A percentile compares a stretch with the other conserved stretches of the same genome.
These are phyloP conservation scores for Prenolepis imparis DNA, from an alignment of 2,888 invertebrate genomes.

Conservation along the genomic window DNA sequence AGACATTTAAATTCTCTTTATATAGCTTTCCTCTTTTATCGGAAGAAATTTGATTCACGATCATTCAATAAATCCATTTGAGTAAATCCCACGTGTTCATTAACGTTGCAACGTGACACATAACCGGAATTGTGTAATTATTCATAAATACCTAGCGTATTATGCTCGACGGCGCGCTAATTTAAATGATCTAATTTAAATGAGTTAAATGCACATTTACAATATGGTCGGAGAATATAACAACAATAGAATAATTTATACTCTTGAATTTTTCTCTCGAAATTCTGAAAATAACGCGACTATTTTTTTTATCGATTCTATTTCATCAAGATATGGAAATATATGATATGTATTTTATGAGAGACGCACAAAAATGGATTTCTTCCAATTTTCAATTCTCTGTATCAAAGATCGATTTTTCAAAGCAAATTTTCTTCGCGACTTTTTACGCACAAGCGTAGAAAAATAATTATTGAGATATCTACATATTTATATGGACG, in stretches of 20 bases:
- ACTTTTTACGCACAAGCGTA: neutral
- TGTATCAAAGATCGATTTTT: neutral
- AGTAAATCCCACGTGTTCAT: slow-evolving; percentile 27
- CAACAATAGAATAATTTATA: neutral
- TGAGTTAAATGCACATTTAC: neutral
- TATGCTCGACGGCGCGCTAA: slow-evolving; percentile 1
- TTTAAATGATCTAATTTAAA: neutral
- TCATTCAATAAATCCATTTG: slow-evolving; percentile 15
- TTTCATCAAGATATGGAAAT: neutral
- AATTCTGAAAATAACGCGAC: neutral
- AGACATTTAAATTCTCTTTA: neutral
- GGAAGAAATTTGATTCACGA: slow-evolving; percentile 16
- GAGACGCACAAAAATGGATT: neutral
- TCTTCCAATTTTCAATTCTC: neutral
- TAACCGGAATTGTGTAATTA: slow-evolving; percentile 25
- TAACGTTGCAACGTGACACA: slow-evolving; percentile 25
- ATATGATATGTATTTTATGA: neutral
- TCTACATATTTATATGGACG: neutral
- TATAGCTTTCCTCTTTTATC: neutral
- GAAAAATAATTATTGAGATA: neutral
- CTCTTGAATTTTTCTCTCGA: neutral
- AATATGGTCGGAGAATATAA: neutral
- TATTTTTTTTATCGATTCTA: neutral
- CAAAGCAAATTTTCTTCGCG: neutral
- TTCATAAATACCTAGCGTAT: slow-evolving; percentile 18